A percentile compares a stretch with the other conserved stretches of the same genome.
phyloP scores from a whole-genome alignment of 2,888 invertebrate species.

The Stenoptilia bipunctidactyla region DNA sequence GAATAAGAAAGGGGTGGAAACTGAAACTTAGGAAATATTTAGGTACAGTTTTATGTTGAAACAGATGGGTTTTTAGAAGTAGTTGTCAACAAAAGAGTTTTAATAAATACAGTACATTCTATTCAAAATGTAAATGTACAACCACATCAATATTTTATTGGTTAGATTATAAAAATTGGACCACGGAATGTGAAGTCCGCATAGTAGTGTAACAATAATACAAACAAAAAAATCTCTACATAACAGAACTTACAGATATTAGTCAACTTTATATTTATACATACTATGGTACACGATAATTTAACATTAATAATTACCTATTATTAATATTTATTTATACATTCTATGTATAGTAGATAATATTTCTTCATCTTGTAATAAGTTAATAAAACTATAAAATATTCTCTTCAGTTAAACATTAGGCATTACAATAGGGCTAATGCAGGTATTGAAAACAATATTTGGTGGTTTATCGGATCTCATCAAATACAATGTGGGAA shows the following conservation, averaged over 20 bases:
- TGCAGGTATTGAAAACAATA: constrained; percentile 65
- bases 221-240: constrained; percentile 69
- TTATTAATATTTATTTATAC: constrained; percentile 49
- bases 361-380: constrained; percentile 64
- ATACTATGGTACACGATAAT: constrained; percentile 66
- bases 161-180: constrained; percentile 72
- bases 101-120: constrained; percentile 69
- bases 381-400: constrained; percentile 72
- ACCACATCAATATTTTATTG: constrained; percentile 71
- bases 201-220: constrained; percentile 67
- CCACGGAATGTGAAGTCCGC: constrained; percentile 60
- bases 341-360: constrained; percentile 67
- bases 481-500: constrained; percentile 44
- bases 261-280: constrained; percentile 70
- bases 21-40: not conserved
- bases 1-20: not conserved
- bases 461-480: constrained; percentile 57
- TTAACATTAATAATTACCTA: constrained; percentile 65
- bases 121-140: constrained; percentile 70
- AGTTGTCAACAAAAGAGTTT: constrained; percentile 55
- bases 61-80: constrained; percentile 37
- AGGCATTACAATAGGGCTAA: constrained; percentile 67
- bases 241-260: constrained; percentile 70
- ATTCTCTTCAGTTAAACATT: constrained; percentile 64
- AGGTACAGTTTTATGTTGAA: constrained; percentile 11